phyloP scores from a whole-genome alignment of 2,797 vertebrate genomes.

The Sebastes vulpes region DNA sequence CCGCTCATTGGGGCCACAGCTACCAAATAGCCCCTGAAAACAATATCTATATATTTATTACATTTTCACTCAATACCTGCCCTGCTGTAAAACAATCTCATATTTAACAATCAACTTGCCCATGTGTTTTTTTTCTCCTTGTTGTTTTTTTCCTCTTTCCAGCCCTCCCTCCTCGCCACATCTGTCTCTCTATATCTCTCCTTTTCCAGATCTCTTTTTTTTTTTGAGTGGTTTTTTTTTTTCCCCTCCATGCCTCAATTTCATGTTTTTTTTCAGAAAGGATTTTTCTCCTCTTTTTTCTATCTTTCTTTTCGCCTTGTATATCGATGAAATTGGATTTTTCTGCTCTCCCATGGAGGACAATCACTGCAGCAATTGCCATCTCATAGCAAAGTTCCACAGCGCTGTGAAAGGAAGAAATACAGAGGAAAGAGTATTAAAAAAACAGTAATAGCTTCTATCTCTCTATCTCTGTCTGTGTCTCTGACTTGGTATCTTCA shows the following conservation, averaged over 20 bases:
- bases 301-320: constrained; percentile 64
- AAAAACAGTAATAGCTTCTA: constrained; percentile 74
- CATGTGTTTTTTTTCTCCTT: constrained; percentile 33
- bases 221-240: constrained; percentile 42
- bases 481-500: constrained; percentile 56
- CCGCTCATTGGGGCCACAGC: constrained; percentile 71
- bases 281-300: constrained; percentile 36
- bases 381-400: constrained; percentile 75
- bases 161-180: constrained; percentile 4
- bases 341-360: constrained; percentile 72
- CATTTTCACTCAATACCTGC: constrained; percentile 84
- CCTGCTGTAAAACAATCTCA: constrained; percentile 85
- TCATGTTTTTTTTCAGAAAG: constrained; percentile 40
- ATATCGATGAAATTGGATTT: constrained; percentile 83
- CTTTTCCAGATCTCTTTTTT: constrained; percentile 21
- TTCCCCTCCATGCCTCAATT: constrained; percentile 44
- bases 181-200: constrained; percentile 37
- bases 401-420: constrained; percentile 71
- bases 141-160: constrained; percentile 32
- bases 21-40: constrained; percentile 85
- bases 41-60: constrained; percentile 88
- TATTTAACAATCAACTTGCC: constrained; percentile 83
- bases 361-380: constrained; percentile 79
- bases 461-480: constrained; percentile 65
- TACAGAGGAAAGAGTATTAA: constrained; percentile 62